These are phyloP conservation scores for Blennius ocellaris DNA, from an alignment of 2,113 vertebrate genomes.

Conservation along the genomic window DNA sequence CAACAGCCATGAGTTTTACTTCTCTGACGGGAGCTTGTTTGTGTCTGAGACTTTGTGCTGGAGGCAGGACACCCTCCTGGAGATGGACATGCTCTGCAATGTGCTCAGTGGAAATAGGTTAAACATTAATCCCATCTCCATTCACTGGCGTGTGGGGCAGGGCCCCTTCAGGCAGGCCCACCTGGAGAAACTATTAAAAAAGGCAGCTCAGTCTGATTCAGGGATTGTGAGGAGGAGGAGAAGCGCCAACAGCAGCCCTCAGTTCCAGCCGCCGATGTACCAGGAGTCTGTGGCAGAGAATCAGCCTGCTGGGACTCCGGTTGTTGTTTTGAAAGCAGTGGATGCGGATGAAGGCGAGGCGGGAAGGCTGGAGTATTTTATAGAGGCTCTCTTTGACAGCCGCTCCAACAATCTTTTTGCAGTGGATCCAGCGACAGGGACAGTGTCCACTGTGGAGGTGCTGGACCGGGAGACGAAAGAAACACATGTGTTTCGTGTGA, in stretches of 20 bases:
- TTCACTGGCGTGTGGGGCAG: slow-evolving; percentile 79
- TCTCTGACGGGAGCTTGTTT: slow-evolving; percentile 77
- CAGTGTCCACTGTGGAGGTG: slow-evolving; percentile 86
- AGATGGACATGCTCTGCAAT: slow-evolving; percentile 77
- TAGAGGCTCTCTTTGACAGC: slow-evolving; percentile 95
- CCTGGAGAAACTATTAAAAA: slow-evolving; percentile 70
- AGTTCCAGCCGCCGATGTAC: slow-evolving; percentile 95
- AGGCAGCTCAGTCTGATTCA: slow-evolving; percentile 60
- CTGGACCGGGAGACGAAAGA: slow-evolving; percentile 95
- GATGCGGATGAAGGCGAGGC: slow-evolving; percentile 91
- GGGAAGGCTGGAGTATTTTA: slow-evolving; percentile 88
- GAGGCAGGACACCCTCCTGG: slow-evolving; percentile 57
- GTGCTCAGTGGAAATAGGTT: slow-evolving; percentile 34
- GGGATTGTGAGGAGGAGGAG: slow-evolving; percentile 83
- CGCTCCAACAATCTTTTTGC: slow-evolving; percentile 89
- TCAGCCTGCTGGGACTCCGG: slow-evolving; percentile 85
- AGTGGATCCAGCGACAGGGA: slow-evolving; percentile 81
- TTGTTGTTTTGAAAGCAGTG: slow-evolving; percentile 86
- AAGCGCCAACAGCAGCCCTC: slow-evolving; percentile 88
- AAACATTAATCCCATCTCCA: slow-evolving; percentile 42
- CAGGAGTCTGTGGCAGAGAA: slow-evolving; percentile 93
- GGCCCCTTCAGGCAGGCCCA: slow-evolving; percentile 74
- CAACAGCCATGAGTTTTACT: slow-evolving; percentile 68
- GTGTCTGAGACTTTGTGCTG: slow-evolving; percentile 82
- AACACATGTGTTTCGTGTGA: slow-evolving; percentile 94